Percentiles rank a stretch among this genome's conserved stretches.
Conservation (phyloP, 2,113 vertebrate genomes). For the Regulus satrapa region DNA sequence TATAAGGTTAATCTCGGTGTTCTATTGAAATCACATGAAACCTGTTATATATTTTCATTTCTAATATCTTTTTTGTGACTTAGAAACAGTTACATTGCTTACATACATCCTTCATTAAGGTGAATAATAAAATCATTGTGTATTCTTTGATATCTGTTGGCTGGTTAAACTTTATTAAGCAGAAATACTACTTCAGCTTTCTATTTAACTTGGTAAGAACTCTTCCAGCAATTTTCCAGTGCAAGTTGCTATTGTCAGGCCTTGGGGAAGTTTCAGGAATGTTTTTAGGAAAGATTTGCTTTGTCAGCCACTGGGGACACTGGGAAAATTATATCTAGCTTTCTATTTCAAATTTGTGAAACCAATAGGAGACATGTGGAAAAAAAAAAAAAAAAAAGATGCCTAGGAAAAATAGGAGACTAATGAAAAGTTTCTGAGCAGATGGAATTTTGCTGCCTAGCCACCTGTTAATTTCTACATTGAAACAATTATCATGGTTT, state of each 20-base stretch:
- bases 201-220: neutral
- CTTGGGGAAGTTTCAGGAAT: neutral
- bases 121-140: neutral
- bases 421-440: neutral
- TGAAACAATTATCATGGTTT: neutral
- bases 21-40: neutral
- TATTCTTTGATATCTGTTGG: neutral
- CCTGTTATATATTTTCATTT: neutral
- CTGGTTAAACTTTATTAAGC: neutral
- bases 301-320: neutral
- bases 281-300: neutral
- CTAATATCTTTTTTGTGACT: neutral
- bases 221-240: neutral
- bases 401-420: neutral
- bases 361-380: neutral
- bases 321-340: neutral
- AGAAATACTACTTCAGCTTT: neutral
- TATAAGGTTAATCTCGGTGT: neutral
- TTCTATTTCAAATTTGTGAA: neutral
- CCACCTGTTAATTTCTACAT: neutral
- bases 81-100: neutral
- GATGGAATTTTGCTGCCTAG: neutral
- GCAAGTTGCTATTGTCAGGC: neutral
- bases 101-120: neutral
- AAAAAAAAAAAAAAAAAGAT: neutral